Evolutionary conservation across 30 jellyfish, hydroid and myxozoan genomes (phyloP), one percentile per base, ranked within the genome.

Genomic region (Aurelia coerulea): DNA sequence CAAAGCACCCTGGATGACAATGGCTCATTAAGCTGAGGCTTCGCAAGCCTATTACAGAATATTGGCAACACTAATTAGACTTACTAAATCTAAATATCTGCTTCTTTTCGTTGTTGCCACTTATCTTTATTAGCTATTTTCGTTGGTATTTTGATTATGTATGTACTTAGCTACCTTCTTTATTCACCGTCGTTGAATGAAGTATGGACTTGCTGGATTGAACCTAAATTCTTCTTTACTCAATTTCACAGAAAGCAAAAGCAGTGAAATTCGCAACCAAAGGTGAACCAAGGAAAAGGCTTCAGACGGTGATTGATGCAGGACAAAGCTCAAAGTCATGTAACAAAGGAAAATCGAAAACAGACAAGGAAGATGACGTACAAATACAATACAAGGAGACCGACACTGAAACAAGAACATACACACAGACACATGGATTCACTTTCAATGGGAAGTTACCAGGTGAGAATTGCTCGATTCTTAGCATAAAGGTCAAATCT

Each of bases 351-450:
- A 67, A 39, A 19, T 14, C 81, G 35, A 65, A 79, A 13, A 70
- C n/a, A 17, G 81, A 79, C 17, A 66, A 33, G 3, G 81, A 41
- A 14, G 59, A 62, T 3, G 80, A 65, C 23, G 41, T 54, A 5
- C 31, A 41, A 6, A 49, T 62, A 13, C 53, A 42, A 14, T 63
- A 35, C 54, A 79, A 41, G 41, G 89, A 79, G 15, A 51, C 54
- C 2, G 32, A 41, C 5, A 62, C 74, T 16, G 89, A 79, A 19
- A 34, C 80, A 18, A 46, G 80, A 15, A 41, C 80, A 2, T 79
- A 79, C 42, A 10, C 89, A 41, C 42, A 49, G 19, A 46, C 89
- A 11, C 54, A 79, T 0, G 89, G 89, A 18, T 79, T 79, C 52
- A 10, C 80, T 19, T 19, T 79, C 56, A 79, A 65, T 76, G 86